Evolutionary conservation across 2,888 invertebrate genomes (phyloP), one percentile per base, ranked within the genome.

Genomic region (Pegoplata infirma): DNA sequence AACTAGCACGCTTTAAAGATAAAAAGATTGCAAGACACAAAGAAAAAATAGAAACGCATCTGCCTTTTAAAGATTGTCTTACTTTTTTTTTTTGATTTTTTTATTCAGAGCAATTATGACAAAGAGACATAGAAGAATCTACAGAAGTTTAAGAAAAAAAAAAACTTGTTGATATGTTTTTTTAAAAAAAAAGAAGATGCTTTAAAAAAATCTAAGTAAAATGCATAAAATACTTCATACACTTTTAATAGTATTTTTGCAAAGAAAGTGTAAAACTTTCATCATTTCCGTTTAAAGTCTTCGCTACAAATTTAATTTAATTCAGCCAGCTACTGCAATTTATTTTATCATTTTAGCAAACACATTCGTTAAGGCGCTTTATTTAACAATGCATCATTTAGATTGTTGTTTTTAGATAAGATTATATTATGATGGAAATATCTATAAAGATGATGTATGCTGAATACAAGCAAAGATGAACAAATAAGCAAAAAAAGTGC

Each of bases 251-350:
- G 14, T n/a, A 23, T 51, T 49, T n/a, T 51, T 51, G 21, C 72
- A 75, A 75, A 75, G 79, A 79, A 79, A 79, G 79, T 79, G 75
- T 75, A 75, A 79, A 79, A 79, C 79, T 79, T 79, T 79, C 79
- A 79, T 79, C 75, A 79, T 75, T 79, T 79, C 79, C 79, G 71
- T 78, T 79, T 67, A 49, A 55, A 76, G 75, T 44, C 53, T 61
- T 47, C 61, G 67, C 44, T 74, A 19, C 12, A 32, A 32, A 32
- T 3, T n/a, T 0, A 40, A 40, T 46, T 56, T 19, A 47, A 36
- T 68, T 49, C 36, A 36, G 56, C n/a, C 71, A 61, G 16, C 55
- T 64, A 32, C 36, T 40, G 36, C 36, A 40, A 10, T 53, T 46
- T 10, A n/a, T 56, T 12, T n/a, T 56, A 58, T 69, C 40, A 44